phyloP scores from a whole-genome alignment of 2,113 vertebrate genomes.

The Menura novaehollandiae region DNA sequence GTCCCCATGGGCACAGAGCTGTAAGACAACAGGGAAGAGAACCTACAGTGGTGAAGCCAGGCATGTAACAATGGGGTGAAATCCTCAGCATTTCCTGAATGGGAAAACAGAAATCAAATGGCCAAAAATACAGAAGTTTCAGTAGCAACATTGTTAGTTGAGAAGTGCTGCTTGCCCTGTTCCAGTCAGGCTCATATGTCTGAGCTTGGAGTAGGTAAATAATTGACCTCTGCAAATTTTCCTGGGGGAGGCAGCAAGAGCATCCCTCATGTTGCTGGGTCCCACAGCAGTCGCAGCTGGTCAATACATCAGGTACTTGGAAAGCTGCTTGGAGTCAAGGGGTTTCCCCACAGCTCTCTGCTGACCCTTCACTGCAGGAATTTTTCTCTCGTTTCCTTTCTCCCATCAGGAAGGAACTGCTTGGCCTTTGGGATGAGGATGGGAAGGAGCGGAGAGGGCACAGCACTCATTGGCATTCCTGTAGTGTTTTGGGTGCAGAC shows the following conservation, averaged over 20 bases:
- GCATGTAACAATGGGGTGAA: neutral
- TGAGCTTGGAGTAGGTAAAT: neutral
- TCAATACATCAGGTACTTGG: neutral
- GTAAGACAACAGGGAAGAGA: neutral
- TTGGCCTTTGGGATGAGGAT: neutral
- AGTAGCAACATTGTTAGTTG: neutral
- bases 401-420: fast-evolving
- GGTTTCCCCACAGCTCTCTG: neutral
- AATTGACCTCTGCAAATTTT: neutral
- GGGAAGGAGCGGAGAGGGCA: neutral
- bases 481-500: neutral
- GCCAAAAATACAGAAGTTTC: neutral
- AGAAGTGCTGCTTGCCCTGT: neutral
- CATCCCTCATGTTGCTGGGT: fast-evolving
- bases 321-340: neutral
- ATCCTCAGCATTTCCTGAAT: neutral
- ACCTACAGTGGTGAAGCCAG: neutral
- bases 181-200: neutral
- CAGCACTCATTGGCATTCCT: neutral
- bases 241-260: neutral
- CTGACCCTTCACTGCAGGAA: neutral
- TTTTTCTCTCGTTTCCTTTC: neutral
- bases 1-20: neutral
- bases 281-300: neutral
- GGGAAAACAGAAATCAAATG: neutral